Conservation (phyloP, 1,140 invertebrate species). For the Bombyx mandarina region DNA sequence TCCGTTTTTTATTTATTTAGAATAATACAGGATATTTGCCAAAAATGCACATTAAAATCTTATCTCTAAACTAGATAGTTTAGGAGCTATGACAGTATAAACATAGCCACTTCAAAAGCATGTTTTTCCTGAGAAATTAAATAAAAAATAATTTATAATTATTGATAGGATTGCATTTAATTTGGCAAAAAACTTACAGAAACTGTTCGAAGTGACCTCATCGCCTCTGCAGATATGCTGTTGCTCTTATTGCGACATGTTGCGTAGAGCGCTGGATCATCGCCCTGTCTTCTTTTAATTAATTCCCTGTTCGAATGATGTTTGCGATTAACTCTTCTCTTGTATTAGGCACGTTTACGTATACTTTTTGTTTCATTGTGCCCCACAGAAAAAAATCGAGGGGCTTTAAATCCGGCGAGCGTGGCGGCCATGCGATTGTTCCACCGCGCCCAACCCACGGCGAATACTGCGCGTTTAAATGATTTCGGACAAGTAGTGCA, state of each 20-base stretch:
- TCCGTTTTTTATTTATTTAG: too few relatives aligned
- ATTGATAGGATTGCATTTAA: too few relatives aligned
- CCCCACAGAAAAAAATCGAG: constrained; percentile 10
- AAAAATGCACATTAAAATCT: too few relatives aligned
- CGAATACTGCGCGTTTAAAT: background rate
- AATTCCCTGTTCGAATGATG: constrained; percentile 7
- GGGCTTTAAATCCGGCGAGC: constrained; percentile 4
- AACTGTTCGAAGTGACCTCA: too few relatives aligned
- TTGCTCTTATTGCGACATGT: constrained; percentile 9
- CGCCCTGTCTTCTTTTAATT: constrained; percentile 7
- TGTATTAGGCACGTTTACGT: constrained; percentile 7
- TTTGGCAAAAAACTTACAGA: too few relatives aligned
- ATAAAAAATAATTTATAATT: too few relatives aligned
- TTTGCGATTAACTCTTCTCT: constrained; percentile 8
- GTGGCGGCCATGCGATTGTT: constrained; percentile 10
- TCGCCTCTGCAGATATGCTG: constrained; percentile 8
- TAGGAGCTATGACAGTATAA: too few relatives aligned
- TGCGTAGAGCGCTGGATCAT: constrained; percentile 6
- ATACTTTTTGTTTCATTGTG: constrained; percentile 9
- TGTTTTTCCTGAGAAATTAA: too few relatives aligned
- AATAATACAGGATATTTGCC: too few relatives aligned
- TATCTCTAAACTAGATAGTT: too few relatives aligned
- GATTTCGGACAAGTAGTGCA: too few relatives aligned
- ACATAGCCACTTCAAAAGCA: too few relatives aligned
- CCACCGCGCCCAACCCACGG: constrained; percentile 15